These are phyloP conservation scores for Sphaeridia pumilis DNA, from an alignment of 2,888 invertebrate species.

Conservation along the genomic window DNA sequence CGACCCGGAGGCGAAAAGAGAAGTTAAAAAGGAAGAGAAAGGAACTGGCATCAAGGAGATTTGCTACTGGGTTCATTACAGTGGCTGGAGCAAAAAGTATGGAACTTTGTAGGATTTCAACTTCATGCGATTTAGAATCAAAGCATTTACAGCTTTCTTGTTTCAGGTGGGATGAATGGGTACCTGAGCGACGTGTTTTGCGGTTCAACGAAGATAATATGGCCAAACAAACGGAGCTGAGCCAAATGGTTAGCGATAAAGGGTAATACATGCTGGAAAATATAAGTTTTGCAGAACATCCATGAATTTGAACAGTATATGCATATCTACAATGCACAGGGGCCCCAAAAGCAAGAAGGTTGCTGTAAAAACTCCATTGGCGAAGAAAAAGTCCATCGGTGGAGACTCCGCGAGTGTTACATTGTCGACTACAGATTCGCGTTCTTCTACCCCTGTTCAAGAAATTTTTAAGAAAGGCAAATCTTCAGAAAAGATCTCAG, in stretches of 20 bases:
- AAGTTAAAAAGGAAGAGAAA: neutral
- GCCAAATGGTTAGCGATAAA: slow-evolving; percentile 63
- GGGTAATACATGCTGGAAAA: too few species aligned
- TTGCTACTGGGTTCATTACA: slow-evolving; percentile 69
- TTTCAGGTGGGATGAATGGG: slow-evolving; percentile 80
- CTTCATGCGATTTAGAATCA: too few species aligned
- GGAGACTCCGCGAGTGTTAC: slow-evolving; percentile 28
- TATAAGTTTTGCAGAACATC: too few species aligned
- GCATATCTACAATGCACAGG: too few species aligned
- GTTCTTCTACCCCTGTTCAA: slow-evolving; percentile 33
- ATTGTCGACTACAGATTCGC: slow-evolving; percentile 29
- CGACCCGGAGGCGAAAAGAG: neutral
- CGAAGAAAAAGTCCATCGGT: slow-evolving; percentile 27
- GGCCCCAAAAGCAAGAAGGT: slow-evolving; percentile 17
- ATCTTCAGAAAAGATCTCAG: slow-evolving; percentile 1
- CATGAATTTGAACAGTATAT: too few species aligned
- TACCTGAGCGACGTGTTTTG: slow-evolving; percentile 76
- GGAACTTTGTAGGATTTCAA: slow-evolving; percentile 37
- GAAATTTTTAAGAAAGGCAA: slow-evolving; percentile 11
- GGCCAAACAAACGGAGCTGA: slow-evolving; percentile 74
- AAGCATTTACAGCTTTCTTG: too few species aligned
- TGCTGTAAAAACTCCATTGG: slow-evolving; percentile 6
- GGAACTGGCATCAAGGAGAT: slow-evolving; percentile 46
- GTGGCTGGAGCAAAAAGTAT: slow-evolving; percentile 97
- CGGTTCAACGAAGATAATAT: slow-evolving; percentile 83